A percentile compares a stretch with the other conserved stretches of the same genome.
These are phyloP conservation scores for Oceanodroma leucorhoa DNA, from an alignment of 2,797 vertebrate genomes.

Conservation along the genomic window DNA sequence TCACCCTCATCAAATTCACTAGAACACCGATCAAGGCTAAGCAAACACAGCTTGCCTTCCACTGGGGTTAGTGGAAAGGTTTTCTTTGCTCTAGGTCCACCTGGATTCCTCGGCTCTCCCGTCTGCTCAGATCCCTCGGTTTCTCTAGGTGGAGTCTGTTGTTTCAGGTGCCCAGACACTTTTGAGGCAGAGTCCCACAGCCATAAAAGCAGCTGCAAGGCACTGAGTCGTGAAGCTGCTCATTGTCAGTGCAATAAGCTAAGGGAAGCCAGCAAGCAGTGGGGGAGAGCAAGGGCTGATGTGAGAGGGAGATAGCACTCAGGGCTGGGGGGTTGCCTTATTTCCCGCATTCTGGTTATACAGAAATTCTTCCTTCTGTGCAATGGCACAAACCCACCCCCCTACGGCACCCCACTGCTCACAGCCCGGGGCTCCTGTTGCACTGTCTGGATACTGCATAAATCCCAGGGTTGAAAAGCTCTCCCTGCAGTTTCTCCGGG, in stretches of 20 bases:
- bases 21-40: neutral
- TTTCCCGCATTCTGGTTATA: neutral
- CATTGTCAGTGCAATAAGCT: neutral
- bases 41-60: neutral
- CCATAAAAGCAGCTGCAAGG: neutral
- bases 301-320: neutral
- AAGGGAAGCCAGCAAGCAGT: neutral
- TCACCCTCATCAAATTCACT: neutral
- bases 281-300: neutral
- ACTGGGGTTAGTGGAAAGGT: neutral
- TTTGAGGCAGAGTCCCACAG: neutral
- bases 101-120: neutral
- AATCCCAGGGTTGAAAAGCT: neutral
- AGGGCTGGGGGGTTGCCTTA: neutral
- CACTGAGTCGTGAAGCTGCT: neutral
- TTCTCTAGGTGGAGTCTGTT: neutral
- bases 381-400: neutral
- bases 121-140: fast-evolving
- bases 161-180: too few relatives aligned
- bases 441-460: neutral
- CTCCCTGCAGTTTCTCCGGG: neutral
- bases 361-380: neutral
- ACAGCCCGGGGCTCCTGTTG: neutral
- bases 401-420: neutral
- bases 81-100: neutral